Evolutionary conservation across 2,113 vertebrate species (phyloP), one percentile per base, ranked within the genome.

Genomic region (Podarcis cretensis): DNA sequence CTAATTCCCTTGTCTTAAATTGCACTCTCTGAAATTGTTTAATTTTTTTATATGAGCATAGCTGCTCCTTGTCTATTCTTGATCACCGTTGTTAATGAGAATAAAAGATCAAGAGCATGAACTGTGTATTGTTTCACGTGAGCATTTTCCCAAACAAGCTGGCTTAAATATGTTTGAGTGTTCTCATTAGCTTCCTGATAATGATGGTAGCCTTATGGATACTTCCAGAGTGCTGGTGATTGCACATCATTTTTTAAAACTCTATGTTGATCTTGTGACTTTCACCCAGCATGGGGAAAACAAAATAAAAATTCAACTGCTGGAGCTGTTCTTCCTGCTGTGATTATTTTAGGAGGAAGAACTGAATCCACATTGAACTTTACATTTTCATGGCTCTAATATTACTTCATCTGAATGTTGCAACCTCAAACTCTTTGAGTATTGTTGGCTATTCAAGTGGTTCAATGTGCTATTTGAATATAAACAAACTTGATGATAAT

Each of bases 11-110:
- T 80, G 48, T 77, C 35, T 80, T 73, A 63, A 37, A n/a, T 59
- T 84, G 1, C 3, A 14, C 69, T 76, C 69, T 85, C 30, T 43
- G n/a, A 13, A 0, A 69, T 69, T 32, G 23, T 5, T 74, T 87
- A 82, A 81, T 80, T 81, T 91, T 84, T 63, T 63, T 18, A 63
- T 76, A 87, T 88, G 40, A 80, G 16, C 30, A 1, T 59, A 76
- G 71, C n/a, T 30, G 32, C 79, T 86, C 0, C 78, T 59, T 84
- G 87, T 87, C 12, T 91, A 37, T 86, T 90, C 92, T 63, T 80
- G 83, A 35, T 10, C 74, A 30, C 43, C 37, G 20, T 92, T 90
- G 13, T 71, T 92, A 90, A 90, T 85, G 76, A 92, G 79, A 81
- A 79, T 85, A 81, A 85, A 87, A 85, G 18, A 85, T 37, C 82